Conservation (phyloP, 2,113 vertebrate genomes). For the Perca fluviatilis region DNA sequence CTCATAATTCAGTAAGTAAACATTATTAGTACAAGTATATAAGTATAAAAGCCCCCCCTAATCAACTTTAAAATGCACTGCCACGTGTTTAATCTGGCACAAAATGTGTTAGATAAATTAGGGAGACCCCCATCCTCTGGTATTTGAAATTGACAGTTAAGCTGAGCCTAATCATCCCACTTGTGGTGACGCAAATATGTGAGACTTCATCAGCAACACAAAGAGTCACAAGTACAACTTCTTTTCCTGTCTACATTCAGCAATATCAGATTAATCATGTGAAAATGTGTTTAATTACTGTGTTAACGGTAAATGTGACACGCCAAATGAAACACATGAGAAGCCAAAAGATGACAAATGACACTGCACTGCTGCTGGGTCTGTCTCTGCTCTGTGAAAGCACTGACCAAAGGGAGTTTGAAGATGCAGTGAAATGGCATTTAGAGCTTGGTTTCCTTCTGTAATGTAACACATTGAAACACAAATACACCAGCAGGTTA, state of each 20-base stretch:
- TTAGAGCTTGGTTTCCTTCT: neutral
- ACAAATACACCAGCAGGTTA: neutral
- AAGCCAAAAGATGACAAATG: neutral
- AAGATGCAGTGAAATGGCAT: neutral
- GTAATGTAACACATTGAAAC: neutral
- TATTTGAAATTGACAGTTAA: neutral
- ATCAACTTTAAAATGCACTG: neutral
- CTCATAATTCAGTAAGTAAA: neutral
- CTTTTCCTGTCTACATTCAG: neutral
- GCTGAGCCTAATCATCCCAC: neutral
- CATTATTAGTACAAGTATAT: no score
- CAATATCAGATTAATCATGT: neutral
- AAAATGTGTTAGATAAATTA: slow-evolving; percentile 3
- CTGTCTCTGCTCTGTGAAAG: neutral
- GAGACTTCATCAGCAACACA: slow-evolving; percentile 41
- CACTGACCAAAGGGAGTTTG: neutral
- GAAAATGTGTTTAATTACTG: neutral
- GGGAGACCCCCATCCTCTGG: neutral
- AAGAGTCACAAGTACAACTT: slow-evolving; percentile 28
- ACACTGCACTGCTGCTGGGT: no score
- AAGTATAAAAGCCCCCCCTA: neutral
- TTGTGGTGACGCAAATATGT: slow-evolving; percentile 29
- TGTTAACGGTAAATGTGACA: neutral
- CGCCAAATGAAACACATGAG: neutral
- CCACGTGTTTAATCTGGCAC: neutral